Evolutionary conservation across 2,888 invertebrate species (phyloP).

Genomic region (Agrochola litura): DNA sequence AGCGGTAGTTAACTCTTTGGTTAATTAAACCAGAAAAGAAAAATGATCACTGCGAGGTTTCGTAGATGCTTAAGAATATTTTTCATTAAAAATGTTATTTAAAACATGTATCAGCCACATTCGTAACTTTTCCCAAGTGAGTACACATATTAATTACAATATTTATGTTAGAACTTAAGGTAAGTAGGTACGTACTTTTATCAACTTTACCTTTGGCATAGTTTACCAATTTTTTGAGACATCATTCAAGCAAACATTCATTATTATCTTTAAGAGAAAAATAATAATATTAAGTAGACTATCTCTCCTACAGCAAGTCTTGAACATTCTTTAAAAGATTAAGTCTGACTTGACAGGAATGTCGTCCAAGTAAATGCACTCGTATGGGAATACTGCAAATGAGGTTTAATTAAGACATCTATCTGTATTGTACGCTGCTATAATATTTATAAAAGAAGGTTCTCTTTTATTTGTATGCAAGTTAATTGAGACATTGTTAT

Average conservation of each 20-base stretch:
- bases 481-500: conserved; percentile 56
- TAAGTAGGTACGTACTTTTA: background rate
- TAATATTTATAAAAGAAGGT: conserved; percentile 58
- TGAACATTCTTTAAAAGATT: conserved; percentile 34
- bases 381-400: conserved; percentile 60
- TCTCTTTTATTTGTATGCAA: conserved; percentile 48
- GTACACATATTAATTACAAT: background rate
- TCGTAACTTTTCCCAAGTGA: background rate
- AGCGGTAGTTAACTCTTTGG: conserved; percentile 41
- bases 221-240: background rate
- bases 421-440: conserved; percentile 60
- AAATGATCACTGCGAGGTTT: background rate
- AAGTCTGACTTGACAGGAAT: conserved; percentile 57
- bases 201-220: background rate
- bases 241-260: background rate
- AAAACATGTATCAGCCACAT: background rate
- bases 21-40: conserved; percentile 37
- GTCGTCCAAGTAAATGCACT: conserved; percentile 52
- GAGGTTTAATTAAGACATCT: conserved; percentile 67
- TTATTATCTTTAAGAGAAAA: conserved; percentile 5
- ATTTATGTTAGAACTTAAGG: background rate
- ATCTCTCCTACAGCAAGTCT: conserved; percentile 27
- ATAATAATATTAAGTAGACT: conserved; percentile 6
- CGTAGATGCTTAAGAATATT: background rate
- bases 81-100: conserved; percentile 6